Evolutionary conservation across 2,888 invertebrate species (phyloP).

Genomic region (Nysson spinosus): DNA sequence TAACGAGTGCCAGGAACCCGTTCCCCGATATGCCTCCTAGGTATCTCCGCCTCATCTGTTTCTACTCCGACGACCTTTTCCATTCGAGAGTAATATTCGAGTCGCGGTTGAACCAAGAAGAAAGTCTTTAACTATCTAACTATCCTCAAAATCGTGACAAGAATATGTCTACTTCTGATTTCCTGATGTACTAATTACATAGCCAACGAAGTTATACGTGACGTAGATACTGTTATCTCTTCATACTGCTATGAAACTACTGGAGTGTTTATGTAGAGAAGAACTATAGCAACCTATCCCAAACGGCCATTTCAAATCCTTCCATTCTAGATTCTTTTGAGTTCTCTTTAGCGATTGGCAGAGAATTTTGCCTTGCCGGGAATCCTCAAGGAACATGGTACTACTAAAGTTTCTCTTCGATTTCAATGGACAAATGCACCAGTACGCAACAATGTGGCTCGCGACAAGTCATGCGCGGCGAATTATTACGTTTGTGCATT

Average conservation of each 20-base stretch:
- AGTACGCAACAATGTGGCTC: slow-evolving; percentile 20
- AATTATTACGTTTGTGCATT: slow-evolving; percentile 46
- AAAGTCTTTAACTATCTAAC: too few species aligned
- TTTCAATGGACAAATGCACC: slow-evolving; percentile 29
- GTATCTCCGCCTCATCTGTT: slow-evolving; percentile 25
- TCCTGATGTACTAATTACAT: too few species aligned
- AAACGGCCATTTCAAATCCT: too few species aligned
- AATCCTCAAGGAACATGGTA: slow-evolving; percentile 27
- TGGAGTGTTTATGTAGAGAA: too few species aligned
- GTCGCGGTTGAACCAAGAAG: not conserved
- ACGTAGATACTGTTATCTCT: too few species aligned
- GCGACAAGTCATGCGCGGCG: slow-evolving; percentile 39
- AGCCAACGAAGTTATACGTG: too few species aligned
- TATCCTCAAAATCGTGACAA: too few species aligned
- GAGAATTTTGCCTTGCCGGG: not conserved
- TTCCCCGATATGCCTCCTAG: slow-evolving; percentile 28
- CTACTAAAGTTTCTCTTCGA: slow-evolving; percentile 45
- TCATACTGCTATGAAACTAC: too few species aligned
- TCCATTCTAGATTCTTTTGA: not conserved
- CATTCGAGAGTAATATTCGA: slow-evolving; percentile 24
- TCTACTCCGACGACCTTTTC: slow-evolving; percentile 23
- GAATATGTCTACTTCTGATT: too few species aligned
- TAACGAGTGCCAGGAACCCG: slow-evolving; percentile 44
- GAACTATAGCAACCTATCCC: too few species aligned
- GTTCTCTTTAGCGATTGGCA: not conserved